Evolutionary conservation across 2,797 vertebrate species (phyloP).

Genomic region (Hipposideros larvatus): DNA sequence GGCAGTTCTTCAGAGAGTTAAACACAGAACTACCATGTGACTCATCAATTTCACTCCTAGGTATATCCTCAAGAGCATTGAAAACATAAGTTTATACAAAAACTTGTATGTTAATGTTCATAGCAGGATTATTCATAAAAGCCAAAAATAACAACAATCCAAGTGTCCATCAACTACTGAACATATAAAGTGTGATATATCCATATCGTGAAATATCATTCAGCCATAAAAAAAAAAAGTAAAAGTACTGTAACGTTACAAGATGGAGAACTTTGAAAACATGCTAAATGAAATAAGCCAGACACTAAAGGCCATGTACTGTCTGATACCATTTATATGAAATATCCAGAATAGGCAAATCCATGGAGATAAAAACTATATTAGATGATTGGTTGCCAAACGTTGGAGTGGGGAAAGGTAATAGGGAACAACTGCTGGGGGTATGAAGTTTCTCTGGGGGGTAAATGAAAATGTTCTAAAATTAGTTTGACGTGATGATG

Average conservation of each 20-base stretch:
- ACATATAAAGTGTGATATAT: background rate
- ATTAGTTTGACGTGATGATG: background rate
- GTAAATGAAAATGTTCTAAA: background rate
- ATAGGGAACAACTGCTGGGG: fast-evolving
- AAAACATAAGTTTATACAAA: background rate
- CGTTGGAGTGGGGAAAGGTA: background rate
- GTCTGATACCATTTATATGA: background rate
- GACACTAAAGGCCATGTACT: background rate
- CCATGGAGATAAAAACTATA: background rate
- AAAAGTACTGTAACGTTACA: background rate
- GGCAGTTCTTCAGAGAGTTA: background rate
- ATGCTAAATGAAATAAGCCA: background rate
- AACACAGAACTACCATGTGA: background rate
- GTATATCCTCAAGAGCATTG: background rate
- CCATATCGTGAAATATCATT: background rate
- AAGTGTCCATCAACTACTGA: background rate
- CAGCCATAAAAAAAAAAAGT: background rate
- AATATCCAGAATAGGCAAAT: background rate
- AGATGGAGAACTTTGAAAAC: background rate
- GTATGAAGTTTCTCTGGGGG: background rate
- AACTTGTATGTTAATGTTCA: background rate
- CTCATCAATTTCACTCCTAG: background rate
- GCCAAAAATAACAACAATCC: background rate
- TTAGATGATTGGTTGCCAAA: background rate
- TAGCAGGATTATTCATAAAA: slow-evolving; percentile 1